Conservation (phyloP, 2,888 invertebrate species). For the Notodonta ziczac region DNA sequence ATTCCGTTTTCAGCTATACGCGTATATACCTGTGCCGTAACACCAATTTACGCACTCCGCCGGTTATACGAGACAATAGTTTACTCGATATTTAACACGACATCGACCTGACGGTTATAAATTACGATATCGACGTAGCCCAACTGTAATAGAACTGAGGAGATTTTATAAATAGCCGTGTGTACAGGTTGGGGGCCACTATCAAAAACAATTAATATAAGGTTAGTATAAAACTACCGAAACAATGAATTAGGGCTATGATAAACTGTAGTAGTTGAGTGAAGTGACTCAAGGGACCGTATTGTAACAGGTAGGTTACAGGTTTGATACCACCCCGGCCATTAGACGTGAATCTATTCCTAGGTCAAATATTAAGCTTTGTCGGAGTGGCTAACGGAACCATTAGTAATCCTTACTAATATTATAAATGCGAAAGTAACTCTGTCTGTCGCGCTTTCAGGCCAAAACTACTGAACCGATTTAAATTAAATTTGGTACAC, state of each 20-base stretch:
- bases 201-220: not conserved
- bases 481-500: too few relatives aligned
- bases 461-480: too few relatives aligned
- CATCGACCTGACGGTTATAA: slow-evolving; percentile 20
- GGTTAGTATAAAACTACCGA: not conserved
- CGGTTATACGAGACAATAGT: slow-evolving; percentile 15
- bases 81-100: slow-evolving; percentile 27
- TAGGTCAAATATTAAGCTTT: not conserved
- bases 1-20: too few relatives aligned
- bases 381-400: not conserved
- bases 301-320: too few relatives aligned
- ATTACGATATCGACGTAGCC: slow-evolving; percentile 27
- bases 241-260: not conserved
- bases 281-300: too few relatives aligned
- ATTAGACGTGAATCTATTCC: not conserved
- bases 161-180: slow-evolving; percentile 31
- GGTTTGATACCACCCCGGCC: not conserved
- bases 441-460: too few relatives aligned
- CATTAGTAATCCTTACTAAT: too few relatives aligned
- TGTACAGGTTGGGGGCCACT: not conserved
- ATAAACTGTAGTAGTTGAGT: too few relatives aligned
- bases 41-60: not conserved
- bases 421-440: too few relatives aligned
- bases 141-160: slow-evolving; percentile 25
- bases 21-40: too few relatives aligned